Conservation (phyloP, 2,113 vertebrate genomes). For the Ceyx cyanopectus region DNA sequence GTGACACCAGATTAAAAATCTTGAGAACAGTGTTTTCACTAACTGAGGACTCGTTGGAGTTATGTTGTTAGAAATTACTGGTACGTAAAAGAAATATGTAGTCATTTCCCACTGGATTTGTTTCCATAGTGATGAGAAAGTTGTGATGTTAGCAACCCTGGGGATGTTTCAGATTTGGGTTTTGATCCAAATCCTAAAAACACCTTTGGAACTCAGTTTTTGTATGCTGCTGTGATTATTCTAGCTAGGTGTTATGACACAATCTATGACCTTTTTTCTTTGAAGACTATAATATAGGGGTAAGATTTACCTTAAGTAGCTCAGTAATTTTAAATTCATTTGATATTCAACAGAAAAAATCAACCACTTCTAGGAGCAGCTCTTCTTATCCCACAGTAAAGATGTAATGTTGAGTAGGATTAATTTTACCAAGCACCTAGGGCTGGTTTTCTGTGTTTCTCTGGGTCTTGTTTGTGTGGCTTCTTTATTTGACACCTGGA, state of each 20-base stretch:
- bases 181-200: constrained; percentile 1
- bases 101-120: constrained; percentile 30
- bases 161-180: background rate
- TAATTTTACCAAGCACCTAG: background rate
- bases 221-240: background rate
- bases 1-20: constrained; percentile 36
- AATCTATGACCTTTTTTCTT: background rate
- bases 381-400: background rate
- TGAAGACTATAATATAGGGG: background rate
- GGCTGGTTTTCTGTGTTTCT: background rate
- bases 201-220: background rate
- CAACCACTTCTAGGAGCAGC: background rate
- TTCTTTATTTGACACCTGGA: background rate
- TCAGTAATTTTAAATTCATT: background rate
- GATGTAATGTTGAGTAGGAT: background rate
- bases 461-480: background rate
- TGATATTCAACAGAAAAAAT: background rate
- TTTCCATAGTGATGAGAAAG: constrained; percentile 13
- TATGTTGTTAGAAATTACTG: constrained; percentile 41
- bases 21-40: background rate
- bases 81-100: constrained; percentile 37
- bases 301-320: background rate
- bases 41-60: constrained; percentile 5
- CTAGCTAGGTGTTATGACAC: background rate
- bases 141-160: background rate